Percentiles rank a stretch among this genome's conserved stretches.
Conservation (phyloP, 2,888 invertebrate species). For the Villa cingulata region DNA sequence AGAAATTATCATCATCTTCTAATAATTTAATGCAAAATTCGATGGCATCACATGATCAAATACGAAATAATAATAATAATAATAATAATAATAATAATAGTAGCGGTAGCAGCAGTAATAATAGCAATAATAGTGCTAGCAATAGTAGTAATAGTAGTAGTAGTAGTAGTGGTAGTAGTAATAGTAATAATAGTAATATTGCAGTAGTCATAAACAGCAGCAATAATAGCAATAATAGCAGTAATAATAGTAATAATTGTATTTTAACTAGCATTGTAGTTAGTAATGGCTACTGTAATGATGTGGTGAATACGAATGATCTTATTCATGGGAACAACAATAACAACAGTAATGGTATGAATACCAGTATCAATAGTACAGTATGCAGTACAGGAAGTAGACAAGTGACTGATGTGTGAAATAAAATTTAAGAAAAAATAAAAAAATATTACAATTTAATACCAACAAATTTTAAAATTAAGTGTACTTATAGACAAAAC, state of each 20-base stretch:
- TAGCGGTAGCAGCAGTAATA: constrained; percentile 10
- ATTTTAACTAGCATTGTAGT: not conserved
- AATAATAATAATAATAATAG: constrained; percentile 9
- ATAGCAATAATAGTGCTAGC: constrained; percentile 17
- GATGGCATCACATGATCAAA: too few relatives aligned
- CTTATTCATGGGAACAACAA: not conserved
- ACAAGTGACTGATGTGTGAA: constrained; percentile 32
- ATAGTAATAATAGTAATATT: constrained; percentile 2
- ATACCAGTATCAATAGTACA: not conserved
- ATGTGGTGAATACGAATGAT: not conserved
- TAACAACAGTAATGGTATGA: not conserved
- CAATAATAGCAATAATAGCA: constrained; percentile 13
- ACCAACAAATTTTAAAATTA: too few relatives aligned
- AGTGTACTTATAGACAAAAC: too few relatives aligned
- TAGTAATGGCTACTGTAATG: not conserved
- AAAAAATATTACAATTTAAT: too few relatives aligned
- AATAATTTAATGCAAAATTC: not conserved
- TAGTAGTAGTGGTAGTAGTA: constrained; percentile 14
- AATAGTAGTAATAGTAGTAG: constrained; percentile 21
- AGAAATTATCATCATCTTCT: constrained; percentile 18
- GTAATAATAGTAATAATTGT: not conserved
- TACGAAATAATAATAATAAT: constrained; percentile 7
- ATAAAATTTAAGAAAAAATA: too few relatives aligned
- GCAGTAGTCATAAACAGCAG: not conserved
- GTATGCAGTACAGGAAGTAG: constrained; percentile 22